Evolutionary conservation across 2,888 invertebrate species (phyloP).

Genomic region (Stictocephala bisonia): DNA sequence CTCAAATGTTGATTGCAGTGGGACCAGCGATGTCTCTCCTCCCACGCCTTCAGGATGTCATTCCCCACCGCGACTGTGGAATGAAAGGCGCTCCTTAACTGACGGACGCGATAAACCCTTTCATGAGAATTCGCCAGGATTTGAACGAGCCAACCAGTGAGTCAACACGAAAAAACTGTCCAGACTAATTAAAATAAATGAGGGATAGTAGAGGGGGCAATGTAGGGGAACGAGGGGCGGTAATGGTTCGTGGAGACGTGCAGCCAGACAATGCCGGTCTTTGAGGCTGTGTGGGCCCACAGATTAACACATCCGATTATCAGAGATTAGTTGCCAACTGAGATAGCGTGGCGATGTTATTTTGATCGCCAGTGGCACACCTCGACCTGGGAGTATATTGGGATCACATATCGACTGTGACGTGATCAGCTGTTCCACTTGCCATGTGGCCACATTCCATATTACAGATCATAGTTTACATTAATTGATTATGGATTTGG

Average conservation of each 20-base stretch:
- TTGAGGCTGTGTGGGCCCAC: conserved; percentile 30
- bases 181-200: conserved; percentile 45
- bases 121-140: conserved; percentile 27
- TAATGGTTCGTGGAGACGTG: conserved; percentile 27
- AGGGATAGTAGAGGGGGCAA: conserved; percentile 37
- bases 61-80: too few species aligned
- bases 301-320: conserved; percentile 10
- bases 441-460: too few species aligned
- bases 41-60: too few species aligned
- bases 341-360: background rate
- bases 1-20: too few species aligned
- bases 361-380: conserved; percentile 35
- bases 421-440: too few species aligned
- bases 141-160: background rate
- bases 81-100: too few species aligned
- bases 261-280: conserved; percentile 26
- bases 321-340: conserved; percentile 31
- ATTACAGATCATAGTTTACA: too few species aligned
- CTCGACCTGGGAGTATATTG: conserved; percentile 16
- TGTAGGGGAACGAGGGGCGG: conserved; percentile 35
- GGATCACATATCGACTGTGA: too few species aligned
- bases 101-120: conserved; percentile 29
- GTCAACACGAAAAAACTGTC: conserved; percentile 39
- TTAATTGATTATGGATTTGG: too few species aligned
- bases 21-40: too few species aligned